A percentile compares a stretch with the other conserved stretches of the same genome.
These are phyloP conservation scores for Tenebrosternarchus preto DNA, from an alignment of 2,113 vertebrate species.

Conservation along the genomic window DNA sequence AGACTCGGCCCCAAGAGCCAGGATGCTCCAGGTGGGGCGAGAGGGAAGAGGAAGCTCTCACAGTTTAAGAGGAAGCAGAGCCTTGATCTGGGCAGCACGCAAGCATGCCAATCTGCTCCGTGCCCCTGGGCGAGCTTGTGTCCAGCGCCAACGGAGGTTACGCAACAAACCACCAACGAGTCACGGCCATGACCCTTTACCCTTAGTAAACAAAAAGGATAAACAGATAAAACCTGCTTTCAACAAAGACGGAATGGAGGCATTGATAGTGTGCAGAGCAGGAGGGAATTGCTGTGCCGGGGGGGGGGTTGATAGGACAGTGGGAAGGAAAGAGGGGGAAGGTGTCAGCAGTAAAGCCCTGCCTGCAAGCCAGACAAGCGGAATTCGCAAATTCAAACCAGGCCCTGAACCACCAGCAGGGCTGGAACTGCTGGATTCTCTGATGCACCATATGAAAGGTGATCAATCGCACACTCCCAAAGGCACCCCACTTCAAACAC, in stretches of 20 bases:
- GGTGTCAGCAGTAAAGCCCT: slow-evolving; percentile 34
- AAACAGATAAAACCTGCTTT: slow-evolving; percentile 19
- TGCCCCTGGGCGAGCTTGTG: slow-evolving; percentile 46
- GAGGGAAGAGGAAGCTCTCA: slow-evolving; percentile 21
- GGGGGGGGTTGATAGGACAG: slow-evolving; percentile 47
- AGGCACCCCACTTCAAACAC: slow-evolving; percentile 48
- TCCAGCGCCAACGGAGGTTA: slow-evolving; percentile 43
- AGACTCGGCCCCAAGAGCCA: too few species aligned
- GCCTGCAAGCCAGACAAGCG: slow-evolving; percentile 43
- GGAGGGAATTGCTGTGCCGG: slow-evolving; percentile 19
- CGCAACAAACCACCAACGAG: slow-evolving; percentile 42
- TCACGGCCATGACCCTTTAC: slow-evolving; percentile 1
- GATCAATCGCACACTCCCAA: slow-evolving; percentile 55
- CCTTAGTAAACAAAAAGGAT: slow-evolving; percentile 4
- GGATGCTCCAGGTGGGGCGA: background rate
- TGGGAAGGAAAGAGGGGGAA: slow-evolving; percentile 8
- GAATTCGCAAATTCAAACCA: slow-evolving; percentile 48
- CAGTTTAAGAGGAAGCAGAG: slow-evolving; percentile 26
- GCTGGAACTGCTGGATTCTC: slow-evolving; percentile 31
- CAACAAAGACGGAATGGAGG: slow-evolving; percentile 23
- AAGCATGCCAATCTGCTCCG: slow-evolving; percentile 31
- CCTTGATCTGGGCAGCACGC: slow-evolving; percentile 34
- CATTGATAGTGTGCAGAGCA: background rate
- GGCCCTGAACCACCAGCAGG: slow-evolving; percentile 46
- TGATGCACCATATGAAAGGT: slow-evolving; percentile 43